These are phyloP conservation scores for Ianthella basta DNA, from an alignment of 37 sponge, comb jelly and placozoan genomes.

Conservation along the genomic window DNA sequence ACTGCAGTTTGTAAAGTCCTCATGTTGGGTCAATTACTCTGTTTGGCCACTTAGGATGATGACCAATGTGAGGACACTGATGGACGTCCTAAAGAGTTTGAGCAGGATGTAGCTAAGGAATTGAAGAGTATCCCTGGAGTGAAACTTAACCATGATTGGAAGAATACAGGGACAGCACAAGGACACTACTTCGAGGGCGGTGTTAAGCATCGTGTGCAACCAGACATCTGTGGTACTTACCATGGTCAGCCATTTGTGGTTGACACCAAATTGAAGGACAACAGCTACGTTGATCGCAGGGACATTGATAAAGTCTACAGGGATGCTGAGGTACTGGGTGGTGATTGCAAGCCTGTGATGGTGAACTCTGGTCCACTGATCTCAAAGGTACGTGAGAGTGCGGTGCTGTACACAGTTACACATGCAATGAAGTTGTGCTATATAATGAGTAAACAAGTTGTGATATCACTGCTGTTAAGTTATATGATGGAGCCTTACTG, in stretches of 20 bases:
- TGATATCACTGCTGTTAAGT: too few species aligned
- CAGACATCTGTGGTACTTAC: conserved; percentile 7
- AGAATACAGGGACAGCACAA: not conserved
- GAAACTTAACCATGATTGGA: not conserved
- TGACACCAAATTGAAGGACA: conserved; percentile 4
- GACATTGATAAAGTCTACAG: not conserved
- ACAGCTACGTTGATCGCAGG: not conserved
- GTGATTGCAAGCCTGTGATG: conserved; percentile 33
- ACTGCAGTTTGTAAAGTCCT: too few species aligned
- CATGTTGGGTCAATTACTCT: too few species aligned
- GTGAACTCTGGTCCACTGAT: conserved; percentile 47
- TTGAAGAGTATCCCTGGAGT: not conserved
- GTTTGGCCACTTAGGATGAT: not conserved
- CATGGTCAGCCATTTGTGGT: not conserved
- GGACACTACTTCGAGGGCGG: not conserved
- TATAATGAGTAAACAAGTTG: too few species aligned
- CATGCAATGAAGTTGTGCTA: too few species aligned
- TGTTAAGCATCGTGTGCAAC: not conserved
- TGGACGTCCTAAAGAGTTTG: not conserved
- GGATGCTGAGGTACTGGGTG: not conserved
- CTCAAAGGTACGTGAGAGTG: conserved; percentile 53
- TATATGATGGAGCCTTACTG: too few species aligned
- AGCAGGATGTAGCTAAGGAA: not conserved
- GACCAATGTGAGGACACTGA: not conserved
- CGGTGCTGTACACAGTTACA: too few species aligned